A percentile compares a stretch with the other conserved stretches of the same genome.
Conservation (phyloP, 1,140 invertebrate species). For the Anoplolepis gracilipes region DNA sequence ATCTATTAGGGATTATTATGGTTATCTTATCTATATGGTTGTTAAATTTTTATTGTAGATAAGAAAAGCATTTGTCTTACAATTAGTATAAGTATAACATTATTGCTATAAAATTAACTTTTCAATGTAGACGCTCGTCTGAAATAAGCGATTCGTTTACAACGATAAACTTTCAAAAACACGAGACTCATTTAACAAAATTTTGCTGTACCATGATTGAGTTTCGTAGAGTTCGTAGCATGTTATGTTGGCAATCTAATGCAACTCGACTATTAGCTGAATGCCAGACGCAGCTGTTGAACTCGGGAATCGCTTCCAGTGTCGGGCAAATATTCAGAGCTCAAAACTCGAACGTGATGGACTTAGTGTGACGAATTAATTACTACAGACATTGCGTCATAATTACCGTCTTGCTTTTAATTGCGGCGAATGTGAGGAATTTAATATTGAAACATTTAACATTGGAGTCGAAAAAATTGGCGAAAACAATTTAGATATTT, state of each 20-base stretch:
- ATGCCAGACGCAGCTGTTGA: slow-evolving; percentile 53
- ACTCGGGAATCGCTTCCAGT: slow-evolving; percentile 55
- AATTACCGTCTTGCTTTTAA: neutral
- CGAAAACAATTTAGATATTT: neutral
- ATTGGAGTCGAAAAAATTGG: neutral
- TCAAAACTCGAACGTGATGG: slow-evolving; percentile 54
- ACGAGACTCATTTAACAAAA: slow-evolving; percentile 59
- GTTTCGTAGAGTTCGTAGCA: slow-evolving; percentile 55
- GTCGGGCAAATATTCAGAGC: slow-evolving; percentile 58
- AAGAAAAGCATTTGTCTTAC: slow-evolving; percentile 19
- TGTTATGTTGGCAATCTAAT: slow-evolving; percentile 59
- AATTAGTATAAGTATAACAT: too few species aligned
- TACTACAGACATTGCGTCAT: neutral
- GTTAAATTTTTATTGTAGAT: slow-evolving; percentile 3
- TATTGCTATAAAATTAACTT: slow-evolving; percentile 24
- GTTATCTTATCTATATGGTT: too few species aligned
- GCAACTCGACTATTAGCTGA: slow-evolving; percentile 59
- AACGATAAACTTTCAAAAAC: slow-evolving; percentile 49
- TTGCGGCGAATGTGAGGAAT: neutral
- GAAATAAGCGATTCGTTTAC: slow-evolving; percentile 54
- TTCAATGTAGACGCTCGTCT: neutral
- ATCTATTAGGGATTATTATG: neutral
- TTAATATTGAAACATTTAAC: neutral
- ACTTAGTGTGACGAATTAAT: slow-evolving; percentile 56
- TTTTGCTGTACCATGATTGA: slow-evolving; percentile 55